Percentiles rank a stretch among this genome's conserved stretches.
These are phyloP conservation scores for Dolichoris vasculosae DNA, from an alignment of 1,140 invertebrate genomes.

Conservation along the genomic window DNA sequence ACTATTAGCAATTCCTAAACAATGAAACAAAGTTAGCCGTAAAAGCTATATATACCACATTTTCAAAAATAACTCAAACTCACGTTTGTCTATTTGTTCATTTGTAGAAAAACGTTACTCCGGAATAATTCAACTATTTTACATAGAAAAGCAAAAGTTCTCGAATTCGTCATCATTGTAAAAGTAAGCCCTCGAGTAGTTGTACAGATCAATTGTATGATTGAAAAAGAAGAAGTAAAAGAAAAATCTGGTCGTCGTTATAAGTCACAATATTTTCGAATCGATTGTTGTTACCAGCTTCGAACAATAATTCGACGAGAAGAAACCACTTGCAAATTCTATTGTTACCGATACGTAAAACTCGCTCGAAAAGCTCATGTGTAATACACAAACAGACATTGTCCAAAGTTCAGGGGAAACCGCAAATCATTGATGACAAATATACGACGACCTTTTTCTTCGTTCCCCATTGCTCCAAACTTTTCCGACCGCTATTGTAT, in stretches of 20 bases:
- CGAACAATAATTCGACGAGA: background rate
- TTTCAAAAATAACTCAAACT: background rate
- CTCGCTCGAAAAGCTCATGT: background rate
- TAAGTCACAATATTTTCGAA: background rate
- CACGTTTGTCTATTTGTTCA: background rate
- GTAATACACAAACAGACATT: background rate
- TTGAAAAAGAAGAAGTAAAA: background rate
- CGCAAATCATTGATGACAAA: slow-evolving; percentile 60
- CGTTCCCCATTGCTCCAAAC: background rate
- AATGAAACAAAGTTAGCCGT: background rate
- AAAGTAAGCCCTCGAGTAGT: background rate
- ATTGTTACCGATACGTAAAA: background rate
- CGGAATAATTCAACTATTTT: background rate
- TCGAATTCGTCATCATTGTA: background rate
- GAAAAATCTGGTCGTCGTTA: background rate
- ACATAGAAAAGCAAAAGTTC: background rate
- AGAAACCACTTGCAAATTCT: background rate
- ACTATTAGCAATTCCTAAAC: background rate
- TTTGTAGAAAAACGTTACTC: background rate
- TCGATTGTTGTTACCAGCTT: background rate
- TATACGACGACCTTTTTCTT: slow-evolving; percentile 23
- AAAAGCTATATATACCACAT: background rate
- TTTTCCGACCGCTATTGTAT: slow-evolving; percentile 35
- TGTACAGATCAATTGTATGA: background rate
- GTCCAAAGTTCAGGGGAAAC: background rate